These are phyloP conservation scores for Zingel zingel DNA, from an alignment of 2,113 vertebrate species.

Conservation along the genomic window DNA sequence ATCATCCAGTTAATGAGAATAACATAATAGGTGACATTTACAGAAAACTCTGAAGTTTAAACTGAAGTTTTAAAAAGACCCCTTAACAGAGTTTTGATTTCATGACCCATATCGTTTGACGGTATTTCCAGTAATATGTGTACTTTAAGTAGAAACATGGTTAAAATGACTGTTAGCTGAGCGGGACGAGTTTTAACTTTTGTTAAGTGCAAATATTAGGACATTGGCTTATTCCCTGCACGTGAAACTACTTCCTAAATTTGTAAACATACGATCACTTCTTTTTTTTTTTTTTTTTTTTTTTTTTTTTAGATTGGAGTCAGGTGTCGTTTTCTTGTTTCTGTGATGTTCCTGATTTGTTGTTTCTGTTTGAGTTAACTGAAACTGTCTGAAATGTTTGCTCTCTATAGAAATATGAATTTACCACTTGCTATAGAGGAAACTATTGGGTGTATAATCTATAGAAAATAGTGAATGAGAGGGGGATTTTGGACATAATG, in stretches of 20 bases:
- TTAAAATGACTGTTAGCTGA: not conserved
- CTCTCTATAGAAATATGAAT: not conserved
- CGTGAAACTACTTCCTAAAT: not conserved
- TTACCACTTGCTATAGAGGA: too few species aligned
- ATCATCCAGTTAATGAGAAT: constrained; percentile 39
- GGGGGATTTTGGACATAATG: not conserved
- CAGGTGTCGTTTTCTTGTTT: not conserved
- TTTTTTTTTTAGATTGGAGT: not conserved
- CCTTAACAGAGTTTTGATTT: not conserved
- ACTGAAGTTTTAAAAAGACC: too few species aligned
- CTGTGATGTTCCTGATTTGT: not conserved
- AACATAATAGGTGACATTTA: not conserved
- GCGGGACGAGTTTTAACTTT: not conserved
- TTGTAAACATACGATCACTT: not conserved
- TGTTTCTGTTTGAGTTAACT: not conserved
- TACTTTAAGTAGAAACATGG: not conserved
- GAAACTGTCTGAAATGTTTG: not conserved
- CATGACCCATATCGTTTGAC: not conserved
- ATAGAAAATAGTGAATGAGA: not conserved
- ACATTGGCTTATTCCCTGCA: not conserved
- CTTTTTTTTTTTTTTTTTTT: not conserved
- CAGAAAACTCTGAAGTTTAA: not conserved
- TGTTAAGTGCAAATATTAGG: not conserved
- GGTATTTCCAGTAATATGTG: constrained; percentile 26
- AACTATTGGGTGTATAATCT: not conserved